phyloP scores from a whole-genome alignment of 2,888 invertebrate genomes.

The Ischnus inquisitorius region DNA sequence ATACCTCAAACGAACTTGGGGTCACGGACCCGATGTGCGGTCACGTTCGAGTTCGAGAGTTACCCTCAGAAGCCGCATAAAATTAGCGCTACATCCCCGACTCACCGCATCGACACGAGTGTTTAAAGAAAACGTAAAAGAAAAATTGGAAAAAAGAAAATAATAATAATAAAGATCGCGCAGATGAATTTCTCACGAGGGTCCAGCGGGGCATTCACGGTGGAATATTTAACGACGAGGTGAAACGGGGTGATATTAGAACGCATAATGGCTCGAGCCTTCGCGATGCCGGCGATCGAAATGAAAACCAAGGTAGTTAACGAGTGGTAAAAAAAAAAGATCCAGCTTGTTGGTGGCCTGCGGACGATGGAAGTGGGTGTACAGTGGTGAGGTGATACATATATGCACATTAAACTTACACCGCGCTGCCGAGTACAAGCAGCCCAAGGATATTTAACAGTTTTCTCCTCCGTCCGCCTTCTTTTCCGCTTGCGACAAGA shows the following conservation, averaged over 20 bases:
- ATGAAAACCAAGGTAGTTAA: slow-evolving; percentile 61
- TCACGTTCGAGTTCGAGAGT: slow-evolving; percentile 75
- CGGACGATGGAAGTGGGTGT: slow-evolving; percentile 19
- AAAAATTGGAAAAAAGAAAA: slow-evolving; percentile 6
- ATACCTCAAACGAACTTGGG: slow-evolving; percentile 68
- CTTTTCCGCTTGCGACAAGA: slow-evolving; percentile 4
- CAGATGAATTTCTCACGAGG: slow-evolving; percentile 30
- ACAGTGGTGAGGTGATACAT: slow-evolving; percentile 26
- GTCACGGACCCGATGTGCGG: slow-evolving; percentile 73
- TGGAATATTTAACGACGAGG: slow-evolving; percentile 58
- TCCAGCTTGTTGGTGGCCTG: slow-evolving; percentile 45
- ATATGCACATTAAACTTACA: slow-evolving; percentile 6
- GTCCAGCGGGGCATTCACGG: slow-evolving; percentile 7
- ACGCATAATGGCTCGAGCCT: slow-evolving; percentile 32
- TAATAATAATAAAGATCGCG: not conserved
- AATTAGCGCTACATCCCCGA: slow-evolving; percentile 49
- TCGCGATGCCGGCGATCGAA: slow-evolving; percentile 58
- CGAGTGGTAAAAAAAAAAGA: slow-evolving; percentile 9
- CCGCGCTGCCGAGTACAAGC: not conserved
- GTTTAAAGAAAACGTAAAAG: slow-evolving; percentile 5
- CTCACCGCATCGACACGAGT: slow-evolving; percentile 28
- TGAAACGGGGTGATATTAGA: slow-evolving; percentile 62
- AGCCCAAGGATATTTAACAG: slow-evolving; percentile 58
- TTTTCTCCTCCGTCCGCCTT: slow-evolving; percentile 47
- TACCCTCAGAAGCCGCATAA: slow-evolving; percentile 46